Evolutionary conservation across 37 sponge, comb jelly and placozoan genomes (phyloP), one percentile per base, ranked within the genome.

Genomic region (Eunapius fragilis): DNA sequence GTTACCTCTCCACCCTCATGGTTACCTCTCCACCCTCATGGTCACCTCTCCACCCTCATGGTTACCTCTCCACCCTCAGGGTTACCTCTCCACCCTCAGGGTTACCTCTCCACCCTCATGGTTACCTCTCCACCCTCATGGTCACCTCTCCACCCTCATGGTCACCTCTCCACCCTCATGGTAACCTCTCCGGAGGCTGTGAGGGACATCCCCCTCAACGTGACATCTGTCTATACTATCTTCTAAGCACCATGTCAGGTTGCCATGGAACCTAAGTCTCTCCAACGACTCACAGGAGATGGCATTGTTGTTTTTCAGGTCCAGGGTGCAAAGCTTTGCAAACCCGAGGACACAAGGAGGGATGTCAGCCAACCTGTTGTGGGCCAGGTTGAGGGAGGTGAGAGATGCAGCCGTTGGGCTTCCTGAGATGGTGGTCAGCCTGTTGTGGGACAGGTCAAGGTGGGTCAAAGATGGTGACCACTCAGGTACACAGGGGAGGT

Each of bases 371-470:
- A 92, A 85, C 30, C 72, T 89, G 71, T 94, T 94, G 89, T 87
- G 25, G 31, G 84, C 72, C 3, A 95, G 32, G 67, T 79, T 81
- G 2, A 92, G 85, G 22, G 49, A 84, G 27, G 76, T 69, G 19
- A 95, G 30, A 33, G 74, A 37, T 31, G 87, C 48, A 0, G 84
- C 87, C 37, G 30, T 68, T 2, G 86, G 31, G 71, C 45, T 41
- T 26, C 80, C 74, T 25, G 88, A 85, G 2, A 95, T 77, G 24
- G 9, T 73, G 31, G 32, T 83, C 47, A 95, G 85, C 70, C 74
- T 50, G 77, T 95, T 95, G 71, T 79, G 48, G 71, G 87, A 85
- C 2, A 95, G 69, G 68, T 95, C 79, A 33, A 95, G 83, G 23
- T 70, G 35, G 24, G 80, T 80, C 35, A 95, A 82, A 24, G 84